Evolutionary conservation across 2,888 invertebrate species (phyloP).

Genomic region (Cerceris rybyensis): DNA sequence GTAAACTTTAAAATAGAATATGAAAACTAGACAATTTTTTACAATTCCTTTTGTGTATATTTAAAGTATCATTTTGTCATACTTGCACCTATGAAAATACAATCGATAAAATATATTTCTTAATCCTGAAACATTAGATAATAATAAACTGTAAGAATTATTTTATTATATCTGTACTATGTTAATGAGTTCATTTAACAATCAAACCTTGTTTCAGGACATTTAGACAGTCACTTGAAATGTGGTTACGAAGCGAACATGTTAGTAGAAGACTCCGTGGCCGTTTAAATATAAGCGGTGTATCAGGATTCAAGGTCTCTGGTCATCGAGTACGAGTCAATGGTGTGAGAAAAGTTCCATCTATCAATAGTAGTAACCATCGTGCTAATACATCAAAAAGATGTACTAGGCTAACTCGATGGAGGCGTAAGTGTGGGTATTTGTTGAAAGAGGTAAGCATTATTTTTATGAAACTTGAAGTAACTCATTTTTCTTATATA

Average conservation of each 20-base stretch:
- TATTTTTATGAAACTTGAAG: not conserved
- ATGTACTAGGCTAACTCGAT: constrained; percentile 77
- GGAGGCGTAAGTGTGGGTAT: constrained; percentile 76
- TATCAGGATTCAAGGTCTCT: constrained; percentile 68
- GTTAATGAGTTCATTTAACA: not conserved
- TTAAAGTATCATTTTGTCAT: no score
- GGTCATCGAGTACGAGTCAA: constrained; percentile 73
- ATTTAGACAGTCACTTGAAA: constrained; percentile 69
- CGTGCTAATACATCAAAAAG: constrained; percentile 75
- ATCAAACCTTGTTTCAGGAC: constrained; percentile 54
- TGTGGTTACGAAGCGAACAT: constrained; percentile 81
- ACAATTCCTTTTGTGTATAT: no score
- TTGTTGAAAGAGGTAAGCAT: constrained; percentile 77
- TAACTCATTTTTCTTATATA: constrained; percentile 18
- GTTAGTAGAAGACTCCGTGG: constrained; percentile 79
- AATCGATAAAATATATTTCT: no score
- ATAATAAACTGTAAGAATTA: not conserved
- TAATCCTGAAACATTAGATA: no score
- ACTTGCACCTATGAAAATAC: no score
- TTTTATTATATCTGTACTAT: not conserved
- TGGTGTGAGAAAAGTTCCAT: constrained; percentile 74
- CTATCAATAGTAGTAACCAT: constrained; percentile 74
- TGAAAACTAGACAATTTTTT: no score
- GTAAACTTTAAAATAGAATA: no score
- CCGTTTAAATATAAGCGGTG: constrained; percentile 72